Conservation (phyloP, 2,113 vertebrate species). For the Chamaea fasciata region DNA sequence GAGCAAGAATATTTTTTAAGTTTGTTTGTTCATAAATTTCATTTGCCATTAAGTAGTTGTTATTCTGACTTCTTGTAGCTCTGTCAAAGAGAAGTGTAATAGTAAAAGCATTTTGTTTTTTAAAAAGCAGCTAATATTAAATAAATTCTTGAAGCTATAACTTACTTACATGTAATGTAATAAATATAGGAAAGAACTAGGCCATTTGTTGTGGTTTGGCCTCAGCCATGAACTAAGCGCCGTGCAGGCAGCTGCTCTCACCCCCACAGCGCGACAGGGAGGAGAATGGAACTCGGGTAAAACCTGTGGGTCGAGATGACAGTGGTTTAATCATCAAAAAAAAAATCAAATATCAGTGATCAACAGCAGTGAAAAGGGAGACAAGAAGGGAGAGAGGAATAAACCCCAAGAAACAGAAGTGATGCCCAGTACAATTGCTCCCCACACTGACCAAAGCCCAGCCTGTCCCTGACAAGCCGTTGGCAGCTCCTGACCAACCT, state of each 20-base stretch:
- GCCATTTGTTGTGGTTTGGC: neutral
- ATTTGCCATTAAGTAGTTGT: neutral
- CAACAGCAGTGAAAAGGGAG: neutral
- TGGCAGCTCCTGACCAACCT: neutral
- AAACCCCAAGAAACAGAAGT: neutral
- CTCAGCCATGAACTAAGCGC: neutral
- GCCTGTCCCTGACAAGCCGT: fast-evolving
- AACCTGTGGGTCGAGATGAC: neutral
- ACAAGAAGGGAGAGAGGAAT: neutral
- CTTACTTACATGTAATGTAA: neutral
- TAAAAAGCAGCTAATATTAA: neutral
- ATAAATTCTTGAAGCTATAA: neutral
- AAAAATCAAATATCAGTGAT: neutral
- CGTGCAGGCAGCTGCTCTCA: neutral
- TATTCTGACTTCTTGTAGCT: neutral
- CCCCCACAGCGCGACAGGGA: fast-evolving
- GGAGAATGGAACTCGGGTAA: neutral
- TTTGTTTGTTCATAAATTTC: neutral
- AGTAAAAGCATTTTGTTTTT: neutral
- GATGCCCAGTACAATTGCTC: neutral
- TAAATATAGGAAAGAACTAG: neutral
- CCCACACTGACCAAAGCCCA: neutral
- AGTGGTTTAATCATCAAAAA: neutral
- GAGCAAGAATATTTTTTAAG: neutral
- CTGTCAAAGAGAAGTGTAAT: neutral